phyloP scores from a whole-genome alignment of 2,113 vertebrate genomes.

The Raja brachyura region DNA sequence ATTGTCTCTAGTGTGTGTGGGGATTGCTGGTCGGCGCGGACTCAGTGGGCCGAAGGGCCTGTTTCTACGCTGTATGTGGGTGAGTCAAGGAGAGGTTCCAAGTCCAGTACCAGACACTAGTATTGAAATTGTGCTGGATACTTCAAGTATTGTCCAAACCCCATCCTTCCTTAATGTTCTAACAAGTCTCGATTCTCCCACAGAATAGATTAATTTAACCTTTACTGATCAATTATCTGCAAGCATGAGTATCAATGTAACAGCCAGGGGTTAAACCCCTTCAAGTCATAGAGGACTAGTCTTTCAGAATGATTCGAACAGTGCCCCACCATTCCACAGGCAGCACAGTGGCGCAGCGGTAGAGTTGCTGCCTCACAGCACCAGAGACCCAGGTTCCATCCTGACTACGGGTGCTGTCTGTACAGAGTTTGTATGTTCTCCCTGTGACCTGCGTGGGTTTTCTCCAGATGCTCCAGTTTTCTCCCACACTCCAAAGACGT shows the following conservation, averaged over 20 bases:
- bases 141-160: background rate
- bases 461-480: no score
- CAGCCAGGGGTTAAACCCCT: background rate
- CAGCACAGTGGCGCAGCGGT: no score
- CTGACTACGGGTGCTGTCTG: no score
- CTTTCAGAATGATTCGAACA: background rate
- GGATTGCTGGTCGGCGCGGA: no score
- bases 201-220: background rate
- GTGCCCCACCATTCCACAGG: background rate
- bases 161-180: background rate
- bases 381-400: no score
- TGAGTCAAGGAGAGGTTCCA: background rate
- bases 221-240: background rate
- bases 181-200: background rate
- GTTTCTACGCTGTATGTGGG: background rate
- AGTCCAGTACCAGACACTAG: background rate
- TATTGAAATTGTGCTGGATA: background rate
- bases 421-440: no score
- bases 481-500: no score
- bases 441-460: no score
- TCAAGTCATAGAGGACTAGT: background rate
- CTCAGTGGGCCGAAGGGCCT: no score
- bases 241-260: background rate
- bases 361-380: no score
- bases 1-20: no score